These are phyloP conservation scores for Epistrophella euchroma DNA, from an alignment of 2,888 invertebrate genomes.

Conservation along the genomic window DNA sequence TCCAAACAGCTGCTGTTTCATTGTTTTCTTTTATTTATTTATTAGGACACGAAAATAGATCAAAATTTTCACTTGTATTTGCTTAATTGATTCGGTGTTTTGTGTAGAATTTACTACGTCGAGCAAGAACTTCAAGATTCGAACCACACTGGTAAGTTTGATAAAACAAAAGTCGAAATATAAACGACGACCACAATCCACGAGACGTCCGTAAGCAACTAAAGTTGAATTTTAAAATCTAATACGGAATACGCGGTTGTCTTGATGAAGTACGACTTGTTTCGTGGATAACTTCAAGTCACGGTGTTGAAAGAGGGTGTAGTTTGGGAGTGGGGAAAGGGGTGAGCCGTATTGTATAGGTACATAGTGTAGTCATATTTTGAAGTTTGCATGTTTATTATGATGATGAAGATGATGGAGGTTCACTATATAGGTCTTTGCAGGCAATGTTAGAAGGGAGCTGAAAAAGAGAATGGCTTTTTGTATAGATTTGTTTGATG, in stretches of 20 bases:
- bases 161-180: too few relatives aligned
- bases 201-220: slow-evolving; percentile 54
- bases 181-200: slow-evolving; percentile 55
- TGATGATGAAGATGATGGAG: not conserved
- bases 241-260: slow-evolving; percentile 44
- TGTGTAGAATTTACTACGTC: not conserved
- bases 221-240: slow-evolving; percentile 56
- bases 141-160: not conserved
- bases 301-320: not conserved
- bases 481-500: not conserved
- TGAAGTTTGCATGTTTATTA: slow-evolving; percentile 14
- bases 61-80: slow-evolving; percentile 29
- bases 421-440: not conserved
- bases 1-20: slow-evolving; percentile 77
- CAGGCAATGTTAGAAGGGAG: not conserved
- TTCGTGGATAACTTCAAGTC: slow-evolving; percentile 55
- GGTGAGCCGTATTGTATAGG: not conserved
- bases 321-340: slow-evolving; percentile 14
- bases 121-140: slow-evolving; percentile 2
- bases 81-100: not conserved
- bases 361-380: slow-evolving; percentile 17
- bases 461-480: not conserved
- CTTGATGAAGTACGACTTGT: slow-evolving; percentile 67
- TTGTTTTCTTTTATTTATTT: slow-evolving; percentile 41
- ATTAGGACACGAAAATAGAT: slow-evolving; percentile 6